phyloP scores from a whole-genome alignment of 2,113 vertebrate genomes.

The Corythoichthys intestinalis region DNA sequence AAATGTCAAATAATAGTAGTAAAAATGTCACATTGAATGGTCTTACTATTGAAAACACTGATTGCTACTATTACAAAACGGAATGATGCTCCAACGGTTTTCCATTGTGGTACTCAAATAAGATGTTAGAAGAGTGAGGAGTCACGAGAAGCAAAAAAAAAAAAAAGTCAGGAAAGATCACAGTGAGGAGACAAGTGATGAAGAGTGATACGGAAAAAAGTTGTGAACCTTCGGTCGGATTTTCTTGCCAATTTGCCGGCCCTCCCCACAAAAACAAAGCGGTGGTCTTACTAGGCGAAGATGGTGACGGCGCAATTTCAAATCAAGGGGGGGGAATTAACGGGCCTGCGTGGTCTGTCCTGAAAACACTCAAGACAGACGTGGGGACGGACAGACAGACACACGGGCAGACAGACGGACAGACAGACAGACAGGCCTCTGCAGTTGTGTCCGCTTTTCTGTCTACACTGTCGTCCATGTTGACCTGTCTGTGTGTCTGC shows the following conservation, averaged over 20 bases:
- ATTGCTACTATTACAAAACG: background rate
- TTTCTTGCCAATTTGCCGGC: conserved; percentile 41
- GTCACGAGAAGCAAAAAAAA: background rate
- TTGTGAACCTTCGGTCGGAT: background rate
- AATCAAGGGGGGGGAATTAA: conserved; percentile 20
- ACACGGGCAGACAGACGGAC: conserved; percentile 71
- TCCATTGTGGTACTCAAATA: background rate
- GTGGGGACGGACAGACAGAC: conserved; percentile 71
- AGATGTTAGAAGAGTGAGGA: conserved; percentile 2
- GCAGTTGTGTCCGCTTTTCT: conserved; percentile 72
- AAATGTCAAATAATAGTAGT: too few species aligned
- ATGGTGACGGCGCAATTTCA: background rate
- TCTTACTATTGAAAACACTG: background rate
- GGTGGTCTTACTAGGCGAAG: conserved; percentile 37
- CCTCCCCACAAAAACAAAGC: conserved; percentile 10
- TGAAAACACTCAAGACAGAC: conserved; percentile 53
- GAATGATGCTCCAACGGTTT: background rate
- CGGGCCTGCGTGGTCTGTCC: conserved; percentile 72
- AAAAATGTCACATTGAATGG: background rate
- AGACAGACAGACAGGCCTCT: conserved; percentile 80
- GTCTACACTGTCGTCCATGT: conserved; percentile 66
- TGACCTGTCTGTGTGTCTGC: conserved; percentile 76
- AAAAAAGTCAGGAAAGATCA: background rate
- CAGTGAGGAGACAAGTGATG: conserved; percentile 1
- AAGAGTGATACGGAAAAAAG: background rate